A percentile compares a stretch with the other conserved stretches of the same genome.
Conservation (phyloP, 2,888 invertebrate genomes). For the Polietes domitor region DNA sequence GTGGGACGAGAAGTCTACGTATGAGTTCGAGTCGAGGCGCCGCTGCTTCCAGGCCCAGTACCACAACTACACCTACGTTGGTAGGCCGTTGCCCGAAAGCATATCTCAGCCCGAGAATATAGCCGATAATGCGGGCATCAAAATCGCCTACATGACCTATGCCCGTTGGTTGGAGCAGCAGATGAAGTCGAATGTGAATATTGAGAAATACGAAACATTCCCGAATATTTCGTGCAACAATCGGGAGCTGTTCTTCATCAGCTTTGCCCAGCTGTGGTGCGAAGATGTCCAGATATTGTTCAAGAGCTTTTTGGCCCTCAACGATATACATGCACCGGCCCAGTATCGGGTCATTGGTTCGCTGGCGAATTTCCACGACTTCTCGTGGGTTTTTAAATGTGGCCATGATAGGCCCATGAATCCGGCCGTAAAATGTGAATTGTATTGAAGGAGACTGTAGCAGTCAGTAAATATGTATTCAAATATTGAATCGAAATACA, state of each 20-base stretch:
- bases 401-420: conserved; percentile 75
- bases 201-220: conserved; percentile 70
- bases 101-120: conserved; percentile 75
- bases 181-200: conserved; percentile 51
- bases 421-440: conserved; percentile 76
- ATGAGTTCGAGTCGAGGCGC: conserved; percentile 74
- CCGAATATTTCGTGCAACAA: conserved; percentile 71
- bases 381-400: conserved; percentile 77
- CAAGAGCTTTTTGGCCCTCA: conserved; percentile 66
- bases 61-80: conserved; percentile 73
- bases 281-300: conserved; percentile 73
- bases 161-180: conserved; percentile 72
- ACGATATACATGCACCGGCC: conserved; percentile 71
- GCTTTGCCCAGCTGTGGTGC: conserved; percentile 77
- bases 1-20: conserved; percentile 75
- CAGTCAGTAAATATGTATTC: no score
- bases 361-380: conserved; percentile 77
- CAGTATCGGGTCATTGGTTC: conserved; percentile 77
- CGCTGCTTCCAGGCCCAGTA: conserved; percentile 78
- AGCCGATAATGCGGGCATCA: conserved; percentile 78
- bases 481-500: no score
- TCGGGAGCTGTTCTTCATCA: conserved; percentile 76
- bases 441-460: conserved; percentile 71
- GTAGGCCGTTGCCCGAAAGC: conserved; percentile 69
- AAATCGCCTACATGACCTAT: conserved; percentile 77